These are phyloP conservation scores for Atrichornis clamosus DNA, from an alignment of 2,113 vertebrate species.

Conservation along the genomic window DNA sequence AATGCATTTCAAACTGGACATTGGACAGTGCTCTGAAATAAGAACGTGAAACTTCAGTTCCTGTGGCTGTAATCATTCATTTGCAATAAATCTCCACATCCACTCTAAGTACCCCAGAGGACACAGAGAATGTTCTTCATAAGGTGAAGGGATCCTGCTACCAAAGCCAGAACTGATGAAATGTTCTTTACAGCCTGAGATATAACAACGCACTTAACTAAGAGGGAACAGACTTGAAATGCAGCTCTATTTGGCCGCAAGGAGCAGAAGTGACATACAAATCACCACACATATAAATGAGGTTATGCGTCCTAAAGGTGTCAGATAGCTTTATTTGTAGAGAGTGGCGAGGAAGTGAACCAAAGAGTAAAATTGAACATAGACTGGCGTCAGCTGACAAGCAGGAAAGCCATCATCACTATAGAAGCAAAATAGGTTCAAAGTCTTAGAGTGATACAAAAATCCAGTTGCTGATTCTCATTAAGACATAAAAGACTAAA, in stretches of 20 bases:
- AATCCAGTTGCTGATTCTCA: neutral
- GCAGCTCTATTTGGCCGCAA: neutral
- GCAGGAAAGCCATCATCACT: neutral
- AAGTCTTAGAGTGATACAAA: neutral
- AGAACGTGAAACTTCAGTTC: neutral
- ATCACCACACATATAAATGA: neutral
- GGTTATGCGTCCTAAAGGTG: neutral
- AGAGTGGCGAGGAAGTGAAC: neutral
- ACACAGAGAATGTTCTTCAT: neutral
- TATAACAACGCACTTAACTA: neutral
- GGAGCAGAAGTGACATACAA: neutral
- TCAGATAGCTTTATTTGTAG: neutral
- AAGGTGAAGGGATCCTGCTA: neutral
- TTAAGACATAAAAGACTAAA: neutral
- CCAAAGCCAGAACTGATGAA: neutral
- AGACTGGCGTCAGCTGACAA: neutral
- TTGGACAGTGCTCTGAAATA: neutral
- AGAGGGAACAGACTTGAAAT: neutral
- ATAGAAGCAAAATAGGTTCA: neutral
- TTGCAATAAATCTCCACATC: neutral
- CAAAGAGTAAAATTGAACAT: neutral
- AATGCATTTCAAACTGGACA: neutral
- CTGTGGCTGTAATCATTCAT: neutral
- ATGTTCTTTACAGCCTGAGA: neutral
- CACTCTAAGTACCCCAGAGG: rapidly evolving